Evolutionary conservation across 1,140 invertebrate species (phyloP).

Genomic region (Melipona quadrifasciata): DNA sequence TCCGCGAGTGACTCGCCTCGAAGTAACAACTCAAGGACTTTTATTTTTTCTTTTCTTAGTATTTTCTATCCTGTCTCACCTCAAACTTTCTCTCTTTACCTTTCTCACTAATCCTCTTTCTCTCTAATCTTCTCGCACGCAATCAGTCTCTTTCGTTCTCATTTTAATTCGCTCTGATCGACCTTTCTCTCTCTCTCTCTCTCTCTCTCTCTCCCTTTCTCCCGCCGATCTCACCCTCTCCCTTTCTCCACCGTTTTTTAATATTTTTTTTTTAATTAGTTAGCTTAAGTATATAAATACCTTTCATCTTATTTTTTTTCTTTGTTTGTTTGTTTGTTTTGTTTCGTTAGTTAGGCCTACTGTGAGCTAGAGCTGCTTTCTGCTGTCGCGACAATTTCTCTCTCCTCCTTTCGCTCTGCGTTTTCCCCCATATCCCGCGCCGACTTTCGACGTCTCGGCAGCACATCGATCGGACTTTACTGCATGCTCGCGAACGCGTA

Average conservation of each 20-base stretch:
- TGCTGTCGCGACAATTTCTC: constrained; percentile 30
- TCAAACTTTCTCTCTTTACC: constrained; percentile 29
- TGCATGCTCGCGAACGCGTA: constrained; percentile 34
- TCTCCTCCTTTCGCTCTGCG: neutral
- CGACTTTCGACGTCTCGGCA: neutral
- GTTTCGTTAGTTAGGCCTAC: constrained; percentile 78
- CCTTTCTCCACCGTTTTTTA: neutral
- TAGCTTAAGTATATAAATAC: constrained; percentile 78
- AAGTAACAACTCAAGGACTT: constrained; percentile 65
- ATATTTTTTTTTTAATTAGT: constrained; percentile 62
- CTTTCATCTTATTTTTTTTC: constrained; percentile 58
- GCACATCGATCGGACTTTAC: constrained; percentile 2
- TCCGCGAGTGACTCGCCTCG: constrained; percentile 69
- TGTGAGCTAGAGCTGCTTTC: constrained; percentile 76
- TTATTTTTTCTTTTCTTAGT: constrained; percentile 37
- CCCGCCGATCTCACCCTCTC: constrained; percentile 9
- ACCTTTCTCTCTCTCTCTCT: constrained; percentile 24
- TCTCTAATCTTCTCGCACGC: constrained; percentile 40
- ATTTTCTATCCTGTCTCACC: constrained; percentile 52
- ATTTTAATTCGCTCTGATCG: constrained; percentile 17
- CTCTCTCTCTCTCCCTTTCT: constrained; percentile 25
- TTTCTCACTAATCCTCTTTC: constrained; percentile 28
- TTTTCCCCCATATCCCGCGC: constrained; percentile 28
- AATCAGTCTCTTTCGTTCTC: constrained; percentile 29
- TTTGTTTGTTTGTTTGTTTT: constrained; percentile 17